A percentile compares a stretch with the other conserved stretches of the same genome.
phyloP scores from a whole-genome alignment of 2,113 vertebrate species.

The Labeo rohita region DNA sequence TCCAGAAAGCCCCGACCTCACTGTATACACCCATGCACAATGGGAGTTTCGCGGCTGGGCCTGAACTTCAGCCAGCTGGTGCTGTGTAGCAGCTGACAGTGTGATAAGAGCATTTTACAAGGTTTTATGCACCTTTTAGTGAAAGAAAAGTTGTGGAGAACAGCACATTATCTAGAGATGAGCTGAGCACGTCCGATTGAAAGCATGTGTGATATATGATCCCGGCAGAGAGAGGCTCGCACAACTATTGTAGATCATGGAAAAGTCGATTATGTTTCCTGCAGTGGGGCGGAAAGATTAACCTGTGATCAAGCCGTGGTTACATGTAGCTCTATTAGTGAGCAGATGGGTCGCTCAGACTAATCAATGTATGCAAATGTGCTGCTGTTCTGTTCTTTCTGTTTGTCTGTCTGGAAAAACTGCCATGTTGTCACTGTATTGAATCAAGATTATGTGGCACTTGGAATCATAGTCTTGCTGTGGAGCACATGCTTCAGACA shows the following conservation, averaged over 20 bases:
- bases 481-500: slow-evolving; percentile 15
- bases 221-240: neutral
- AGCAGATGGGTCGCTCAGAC: slow-evolving; percentile 2
- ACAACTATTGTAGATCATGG: slow-evolving; percentile 24
- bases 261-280: neutral
- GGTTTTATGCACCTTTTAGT: neutral
- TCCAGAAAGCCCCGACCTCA: slow-evolving; percentile 4
- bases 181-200: slow-evolving; percentile 23
- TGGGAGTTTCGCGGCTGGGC: slow-evolving; percentile 25
- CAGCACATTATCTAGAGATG: slow-evolving; percentile 17
- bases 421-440: neutral
- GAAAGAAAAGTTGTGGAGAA: neutral
- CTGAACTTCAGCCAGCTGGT: slow-evolving; percentile 30
- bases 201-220: slow-evolving; percentile 44
- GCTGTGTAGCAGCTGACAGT: slow-evolving; percentile 32
- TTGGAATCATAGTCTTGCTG: neutral
- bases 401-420: neutral
- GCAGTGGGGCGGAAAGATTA: slow-evolving; percentile 3
- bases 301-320: slow-evolving; percentile 1
- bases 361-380: slow-evolving; percentile 11
- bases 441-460: neutral
- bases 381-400: neutral
- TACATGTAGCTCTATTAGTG: neutral
- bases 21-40: slow-evolving; percentile 39
- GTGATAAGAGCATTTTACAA: slow-evolving; percentile 3